Conservation (phyloP, 2,113 vertebrate genomes). For the Cyprinodon tularosa region DNA sequence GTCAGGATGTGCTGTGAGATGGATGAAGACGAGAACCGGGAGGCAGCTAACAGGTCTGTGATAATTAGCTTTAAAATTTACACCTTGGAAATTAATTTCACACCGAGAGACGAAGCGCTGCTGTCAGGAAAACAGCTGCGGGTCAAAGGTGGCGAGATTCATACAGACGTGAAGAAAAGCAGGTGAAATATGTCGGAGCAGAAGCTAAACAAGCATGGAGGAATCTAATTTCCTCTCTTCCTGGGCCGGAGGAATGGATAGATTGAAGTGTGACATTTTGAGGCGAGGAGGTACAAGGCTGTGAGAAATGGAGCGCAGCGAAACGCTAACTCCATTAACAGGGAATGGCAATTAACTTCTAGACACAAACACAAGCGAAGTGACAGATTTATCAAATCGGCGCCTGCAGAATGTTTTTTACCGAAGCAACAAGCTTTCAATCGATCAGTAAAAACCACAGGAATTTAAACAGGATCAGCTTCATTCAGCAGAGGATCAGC, state of each 20-base stretch:
- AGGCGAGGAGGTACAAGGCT: background rate
- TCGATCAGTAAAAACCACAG: no score
- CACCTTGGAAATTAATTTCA: constrained; percentile 45
- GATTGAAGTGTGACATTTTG: background rate
- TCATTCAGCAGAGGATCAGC: no score
- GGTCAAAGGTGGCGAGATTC: background rate
- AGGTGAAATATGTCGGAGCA: background rate
- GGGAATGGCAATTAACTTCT: no score
- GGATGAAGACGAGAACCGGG: background rate
- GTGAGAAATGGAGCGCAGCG: background rate
- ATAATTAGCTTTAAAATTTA: constrained; percentile 44
- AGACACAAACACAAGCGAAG: background rate
- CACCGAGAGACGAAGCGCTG: constrained; percentile 17
- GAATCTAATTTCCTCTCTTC: background rate
- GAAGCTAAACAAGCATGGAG: background rate
- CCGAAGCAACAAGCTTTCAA: no score
- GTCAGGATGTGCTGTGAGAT: background rate
- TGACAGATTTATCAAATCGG: background rate
- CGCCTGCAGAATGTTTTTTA: no score
- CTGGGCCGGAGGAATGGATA: background rate
- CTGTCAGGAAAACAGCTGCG: constrained; percentile 8
- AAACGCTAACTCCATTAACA: background rate
- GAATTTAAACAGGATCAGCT: no score
- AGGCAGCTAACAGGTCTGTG: background rate
- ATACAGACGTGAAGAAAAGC: background rate